Percentiles rank a stretch among this genome's conserved stretches.
Conservation (phyloP, 1,140 invertebrate genomes). For the Nephotettix cincticeps region DNA sequence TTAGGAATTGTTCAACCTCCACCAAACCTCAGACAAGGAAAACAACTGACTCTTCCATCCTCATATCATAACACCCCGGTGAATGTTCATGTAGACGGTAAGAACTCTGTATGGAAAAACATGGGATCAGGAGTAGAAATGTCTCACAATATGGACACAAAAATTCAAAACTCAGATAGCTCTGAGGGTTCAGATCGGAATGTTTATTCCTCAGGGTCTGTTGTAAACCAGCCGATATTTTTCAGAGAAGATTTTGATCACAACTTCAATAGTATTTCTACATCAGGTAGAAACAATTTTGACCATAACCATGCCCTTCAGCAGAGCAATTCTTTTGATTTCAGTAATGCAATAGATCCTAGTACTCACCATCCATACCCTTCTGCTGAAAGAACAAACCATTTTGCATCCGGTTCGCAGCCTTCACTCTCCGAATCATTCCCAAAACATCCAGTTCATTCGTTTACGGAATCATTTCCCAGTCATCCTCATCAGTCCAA, state of each 20-base stretch:
- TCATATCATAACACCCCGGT: constrained; percentile 7
- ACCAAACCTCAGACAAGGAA: background rate
- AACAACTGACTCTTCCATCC: background rate
- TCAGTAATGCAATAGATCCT: constrained; percentile 32
- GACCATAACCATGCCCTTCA: constrained; percentile 32
- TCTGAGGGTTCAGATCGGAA: background rate
- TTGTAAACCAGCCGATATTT: background rate
- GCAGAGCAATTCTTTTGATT: constrained; percentile 34
- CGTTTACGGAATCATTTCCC: background rate
- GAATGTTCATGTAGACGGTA: constrained; percentile 28
- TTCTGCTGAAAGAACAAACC: background rate
- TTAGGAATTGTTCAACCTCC: background rate
- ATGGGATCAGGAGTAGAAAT: constrained; percentile 34
- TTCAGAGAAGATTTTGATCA: background rate
- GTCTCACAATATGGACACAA: constrained; percentile 21
- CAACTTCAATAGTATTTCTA: constrained; percentile 12
- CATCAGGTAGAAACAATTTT: constrained; percentile 25
- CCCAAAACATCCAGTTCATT: background rate
- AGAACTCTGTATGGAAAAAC: constrained; percentile 35
- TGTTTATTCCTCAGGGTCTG: background rate
- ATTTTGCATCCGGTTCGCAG: background rate
- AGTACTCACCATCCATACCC: background rate
- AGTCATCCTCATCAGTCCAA: background rate
- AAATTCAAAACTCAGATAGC: background rate
- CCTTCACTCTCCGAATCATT: background rate